Evolutionary conservation across 2,888 invertebrate species (phyloP).

Genomic region (Eilema griseolum): DNA sequence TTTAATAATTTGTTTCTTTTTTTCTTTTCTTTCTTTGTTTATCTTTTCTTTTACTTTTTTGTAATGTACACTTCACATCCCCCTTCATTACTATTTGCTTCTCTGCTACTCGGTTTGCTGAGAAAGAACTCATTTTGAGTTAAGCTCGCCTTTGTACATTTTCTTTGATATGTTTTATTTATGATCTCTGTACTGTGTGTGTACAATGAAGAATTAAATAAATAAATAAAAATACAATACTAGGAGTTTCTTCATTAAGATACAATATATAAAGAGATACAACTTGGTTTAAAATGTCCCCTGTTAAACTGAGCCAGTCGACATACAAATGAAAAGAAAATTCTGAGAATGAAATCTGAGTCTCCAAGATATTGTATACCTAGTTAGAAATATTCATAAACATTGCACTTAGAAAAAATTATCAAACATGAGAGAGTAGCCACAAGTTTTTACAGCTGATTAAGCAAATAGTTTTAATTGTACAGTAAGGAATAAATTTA

Average conservation of each 20-base stretch:
- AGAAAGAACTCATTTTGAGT: no score
- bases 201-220: no score
- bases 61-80: no score
- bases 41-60: no score
- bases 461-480: not conserved
- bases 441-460: conserved; percentile 38
- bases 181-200: no score
- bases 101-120: no score
- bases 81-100: no score
- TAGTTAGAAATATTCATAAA: not conserved
- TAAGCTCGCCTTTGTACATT: no score
- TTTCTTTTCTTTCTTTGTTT: no score
- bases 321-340: conserved; percentile 16
- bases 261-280: not conserved
- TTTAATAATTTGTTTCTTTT: no score
- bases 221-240: no score
- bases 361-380: not conserved
- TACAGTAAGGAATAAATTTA: not conserved
- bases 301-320: not conserved
- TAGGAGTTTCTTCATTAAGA: not conserved
- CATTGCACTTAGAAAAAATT: conserved; percentile 8
- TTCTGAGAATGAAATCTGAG: conserved; percentile 35
- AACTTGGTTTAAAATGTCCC: not conserved
- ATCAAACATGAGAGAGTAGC: not conserved
- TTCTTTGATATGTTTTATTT: no score